Percentiles rank a stretch among this genome's conserved stretches.
phyloP scores from a whole-genome alignment of 2,888 invertebrate species.

The Caenorhabditis macrosperma region DNA sequence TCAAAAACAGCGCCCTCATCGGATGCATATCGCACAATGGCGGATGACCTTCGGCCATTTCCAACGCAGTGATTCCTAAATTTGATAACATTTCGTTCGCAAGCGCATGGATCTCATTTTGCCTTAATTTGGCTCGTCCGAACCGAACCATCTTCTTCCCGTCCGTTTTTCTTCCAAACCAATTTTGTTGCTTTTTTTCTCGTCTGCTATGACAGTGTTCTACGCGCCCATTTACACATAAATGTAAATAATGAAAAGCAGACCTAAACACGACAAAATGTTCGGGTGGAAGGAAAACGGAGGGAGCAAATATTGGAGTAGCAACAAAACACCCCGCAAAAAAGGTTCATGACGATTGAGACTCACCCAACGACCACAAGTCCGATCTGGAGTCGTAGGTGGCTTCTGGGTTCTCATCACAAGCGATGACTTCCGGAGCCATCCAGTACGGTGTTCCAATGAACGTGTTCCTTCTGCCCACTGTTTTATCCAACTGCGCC shows the following conservation, averaged over 20 bases:
- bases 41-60: constrained; percentile 92
- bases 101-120: background rate
- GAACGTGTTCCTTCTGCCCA: constrained; percentile 98
- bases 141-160: background rate
- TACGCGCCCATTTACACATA: constrained; percentile 47
- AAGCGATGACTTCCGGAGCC: constrained; percentile 99
- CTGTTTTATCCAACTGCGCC: constrained; percentile 98
- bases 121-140: background rate
- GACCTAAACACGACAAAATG: constrained; percentile 41
- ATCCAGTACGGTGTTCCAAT: constrained; percentile 88
- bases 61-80: constrained; percentile 90
- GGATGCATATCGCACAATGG: constrained; percentile 98
- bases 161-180: background rate
- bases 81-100: constrained; percentile 45
- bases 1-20: constrained; percentile 88
- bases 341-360: constrained; percentile 29
- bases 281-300: constrained; percentile 18
- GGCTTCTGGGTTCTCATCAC: constrained; percentile 99
- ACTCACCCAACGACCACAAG: constrained; percentile 83
- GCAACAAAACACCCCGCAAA: constrained; percentile 34
- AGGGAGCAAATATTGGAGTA: constrained; percentile 46
- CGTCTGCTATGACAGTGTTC: background rate
- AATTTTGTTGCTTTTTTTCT: constrained; percentile 10
- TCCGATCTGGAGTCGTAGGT: constrained; percentile 91
- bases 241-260: constrained; percentile 45